These are phyloP conservation scores for Gila orcuttii DNA, from an alignment of 2,113 vertebrate species.

Conservation along the genomic window DNA sequence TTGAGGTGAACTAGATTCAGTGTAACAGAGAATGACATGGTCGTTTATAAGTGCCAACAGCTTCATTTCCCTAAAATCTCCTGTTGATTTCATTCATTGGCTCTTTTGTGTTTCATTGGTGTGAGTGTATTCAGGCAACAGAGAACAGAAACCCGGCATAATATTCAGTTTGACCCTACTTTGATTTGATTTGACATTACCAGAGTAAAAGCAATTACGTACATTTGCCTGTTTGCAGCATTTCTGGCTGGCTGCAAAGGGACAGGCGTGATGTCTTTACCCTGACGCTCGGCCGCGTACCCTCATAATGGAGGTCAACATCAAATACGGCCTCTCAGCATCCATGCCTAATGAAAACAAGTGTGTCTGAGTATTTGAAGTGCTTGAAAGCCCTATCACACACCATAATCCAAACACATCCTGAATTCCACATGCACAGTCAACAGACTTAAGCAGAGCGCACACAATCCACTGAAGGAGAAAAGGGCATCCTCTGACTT, in stretches of 20 bases:
- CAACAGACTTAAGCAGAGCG: slow-evolving; percentile 58
- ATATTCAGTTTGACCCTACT: slow-evolving; percentile 57
- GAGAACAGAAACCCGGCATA: background rate
- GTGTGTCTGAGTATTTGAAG: slow-evolving; percentile 34
- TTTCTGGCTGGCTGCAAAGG: slow-evolving; percentile 50
- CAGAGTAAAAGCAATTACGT: slow-evolving; percentile 62
- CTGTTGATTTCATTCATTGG: slow-evolving; percentile 4
- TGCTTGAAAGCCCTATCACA: slow-evolving; percentile 56
- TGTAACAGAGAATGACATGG: background rate
- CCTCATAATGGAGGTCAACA: slow-evolving; percentile 58
- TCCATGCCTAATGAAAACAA: slow-evolving; percentile 26
- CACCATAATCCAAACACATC: slow-evolving; percentile 57
- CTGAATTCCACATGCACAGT: slow-evolving; percentile 54
- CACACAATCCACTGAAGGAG: slow-evolving; percentile 59
- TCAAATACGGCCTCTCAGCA: slow-evolving; percentile 27
- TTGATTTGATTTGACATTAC: slow-evolving; percentile 60
- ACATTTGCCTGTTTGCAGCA: slow-evolving; percentile 53
- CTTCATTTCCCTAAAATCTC: background rate
- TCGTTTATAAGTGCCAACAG: background rate
- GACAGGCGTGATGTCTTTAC: slow-evolving; percentile 30
- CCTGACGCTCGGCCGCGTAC: slow-evolving; percentile 34
- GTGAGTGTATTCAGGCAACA: background rate
- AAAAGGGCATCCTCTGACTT: slow-evolving; percentile 74
- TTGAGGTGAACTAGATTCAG: background rate
- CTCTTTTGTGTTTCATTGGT: background rate